Evolutionary conservation across 2,797 vertebrate genomes (phyloP), one percentile per base, ranked within the genome.

Genomic region (Acanthornis magna): DNA sequence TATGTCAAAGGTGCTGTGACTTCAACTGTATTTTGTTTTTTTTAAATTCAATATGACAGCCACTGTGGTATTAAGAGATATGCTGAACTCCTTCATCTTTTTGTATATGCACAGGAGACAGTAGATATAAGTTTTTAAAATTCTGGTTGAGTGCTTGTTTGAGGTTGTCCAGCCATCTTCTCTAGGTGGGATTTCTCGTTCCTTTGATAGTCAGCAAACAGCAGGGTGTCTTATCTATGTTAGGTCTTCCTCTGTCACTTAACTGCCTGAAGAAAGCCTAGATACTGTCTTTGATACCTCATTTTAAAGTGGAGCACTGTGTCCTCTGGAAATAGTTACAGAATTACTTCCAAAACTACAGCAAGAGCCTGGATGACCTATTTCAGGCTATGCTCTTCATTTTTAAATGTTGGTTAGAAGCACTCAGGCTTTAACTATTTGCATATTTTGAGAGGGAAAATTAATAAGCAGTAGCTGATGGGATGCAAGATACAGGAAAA

Each of bases 81-180:
- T 15, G 5, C 47, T 54, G 36, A 87, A 68, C 50, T 91, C 58
- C 57, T 80, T 62, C 23, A 40, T 89, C 62, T 74, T 78, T 51
- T 68, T 81, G 42, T 82, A 36, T 93, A 67, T 22, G 13, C 27
- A 51, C 2, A 1, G 71, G 47, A 76, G 84, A 81, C 71, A 65
- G 62, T 65, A 82, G 88, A 80, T 72, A 80, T 61, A 71, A 72
- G 34, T 2, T 4, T 30, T 74, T 77, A 65, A 53, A 16, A 54
- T 89, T 89, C 30, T 60, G 9, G 25, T 62, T 87, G 55, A 89
- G 91, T 89, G 71, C 54, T 89, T 95, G 54, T 93, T 95, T 91
- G 87, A 95, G 81, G 61, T 40, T 87, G 38, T 66, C 50, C 74
- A 85, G 78, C 71, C 87, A 66, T 85, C 67, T 86, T 89, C 77